phyloP scores from a whole-genome alignment of 2,797 vertebrate species.

The Acropternis orthonyx region DNA sequence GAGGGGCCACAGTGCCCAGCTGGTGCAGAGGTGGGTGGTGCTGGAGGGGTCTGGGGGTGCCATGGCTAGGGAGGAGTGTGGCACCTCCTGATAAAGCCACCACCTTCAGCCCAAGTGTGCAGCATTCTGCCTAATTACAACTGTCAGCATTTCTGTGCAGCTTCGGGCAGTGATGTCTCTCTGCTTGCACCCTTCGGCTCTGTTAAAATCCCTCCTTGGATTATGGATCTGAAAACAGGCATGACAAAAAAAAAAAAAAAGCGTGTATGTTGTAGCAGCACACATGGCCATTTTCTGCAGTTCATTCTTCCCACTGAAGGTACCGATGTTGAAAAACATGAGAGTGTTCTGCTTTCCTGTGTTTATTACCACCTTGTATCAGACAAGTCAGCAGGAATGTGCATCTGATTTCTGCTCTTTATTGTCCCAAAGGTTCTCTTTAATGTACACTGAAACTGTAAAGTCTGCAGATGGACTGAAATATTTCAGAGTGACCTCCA shows the following conservation, averaged over 20 bases:
- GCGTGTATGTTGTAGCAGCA: background rate
- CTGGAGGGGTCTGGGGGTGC: background rate
- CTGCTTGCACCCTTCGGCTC: background rate
- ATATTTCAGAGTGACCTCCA: background rate
- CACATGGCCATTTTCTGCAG: background rate
- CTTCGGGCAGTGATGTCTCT: background rate
- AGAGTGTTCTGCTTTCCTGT: background rate
- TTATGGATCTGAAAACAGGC: background rate
- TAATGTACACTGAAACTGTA: slow-evolving; percentile 10
- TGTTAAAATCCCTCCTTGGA: background rate
- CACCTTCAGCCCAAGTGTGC: background rate
- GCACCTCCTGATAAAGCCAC: background rate
- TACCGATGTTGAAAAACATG: background rate
- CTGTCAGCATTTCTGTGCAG: accelerated
- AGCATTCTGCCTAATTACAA: background rate
- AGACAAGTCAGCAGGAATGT: slow-evolving; percentile 11
- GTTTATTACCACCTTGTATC: slow-evolving; percentile 25
- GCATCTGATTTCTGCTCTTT: slow-evolving; percentile 21
- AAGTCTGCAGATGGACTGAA: slow-evolving; percentile 33
- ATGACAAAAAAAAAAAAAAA: background rate
- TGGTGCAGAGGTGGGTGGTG: background rate
- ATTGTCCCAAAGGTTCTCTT: slow-evolving; percentile 22
- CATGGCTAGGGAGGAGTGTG: accelerated
- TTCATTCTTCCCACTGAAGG: background rate
- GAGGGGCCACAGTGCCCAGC: accelerated